Conservation (phyloP, 2,888 invertebrate genomes). For the Ramazzottius varieornatus region DNA sequence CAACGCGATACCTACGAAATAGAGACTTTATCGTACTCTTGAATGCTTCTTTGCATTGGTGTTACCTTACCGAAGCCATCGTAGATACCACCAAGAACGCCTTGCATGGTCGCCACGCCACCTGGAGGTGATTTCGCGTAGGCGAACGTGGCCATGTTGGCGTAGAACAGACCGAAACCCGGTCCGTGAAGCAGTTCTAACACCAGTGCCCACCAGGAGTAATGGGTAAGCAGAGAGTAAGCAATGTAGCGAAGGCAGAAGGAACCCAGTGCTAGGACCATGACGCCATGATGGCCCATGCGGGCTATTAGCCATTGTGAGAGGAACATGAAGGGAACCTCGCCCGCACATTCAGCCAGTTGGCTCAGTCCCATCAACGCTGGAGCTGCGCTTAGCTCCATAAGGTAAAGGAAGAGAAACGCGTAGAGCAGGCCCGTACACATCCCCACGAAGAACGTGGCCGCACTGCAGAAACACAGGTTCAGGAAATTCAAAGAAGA, state of each 20-base stretch:
- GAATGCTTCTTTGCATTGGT: not conserved
- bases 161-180: constrained; percentile 4
- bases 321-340: constrained; percentile 4
- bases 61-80: constrained; percentile 6
- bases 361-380: constrained; percentile 1
- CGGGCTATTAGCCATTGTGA: not conserved
- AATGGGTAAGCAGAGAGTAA: not conserved
- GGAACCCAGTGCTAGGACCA: not conserved
- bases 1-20: constrained; percentile 4
- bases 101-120: constrained; percentile 6
- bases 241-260: constrained; percentile 1
- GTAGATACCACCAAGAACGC: constrained; percentile 3
- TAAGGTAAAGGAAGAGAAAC: not conserved
- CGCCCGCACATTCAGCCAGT: not conserved
- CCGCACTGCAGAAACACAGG: no score
- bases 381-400: not conserved
- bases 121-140: not conserved
- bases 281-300: constrained; percentile 5
- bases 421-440: not conserved
- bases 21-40: not conserved
- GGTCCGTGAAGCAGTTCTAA: constrained; percentile 5
- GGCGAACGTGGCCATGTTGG: constrained; percentile 3
- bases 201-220: constrained; percentile 4
- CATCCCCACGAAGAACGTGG: not conserved
- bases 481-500: no score